phyloP scores from a whole-genome alignment of 2,797 vertebrate genomes.

The Anguilla megastoma region DNA sequence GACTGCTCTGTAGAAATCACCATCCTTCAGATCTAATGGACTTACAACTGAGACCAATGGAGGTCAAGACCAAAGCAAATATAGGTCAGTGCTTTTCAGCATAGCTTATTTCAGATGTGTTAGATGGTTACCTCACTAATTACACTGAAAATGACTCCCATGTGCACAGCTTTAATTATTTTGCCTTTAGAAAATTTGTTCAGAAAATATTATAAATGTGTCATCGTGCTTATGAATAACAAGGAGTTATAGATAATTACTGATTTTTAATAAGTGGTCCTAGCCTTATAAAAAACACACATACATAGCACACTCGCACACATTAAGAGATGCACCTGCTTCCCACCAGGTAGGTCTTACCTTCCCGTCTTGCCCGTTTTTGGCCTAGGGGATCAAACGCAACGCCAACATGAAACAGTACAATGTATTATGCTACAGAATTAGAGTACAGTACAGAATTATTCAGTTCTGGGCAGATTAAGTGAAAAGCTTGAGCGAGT shows the following conservation, averaged over 20 bases:
- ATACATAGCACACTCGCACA: conserved; percentile 31
- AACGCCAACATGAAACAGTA: conserved; percentile 53
- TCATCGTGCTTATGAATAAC: not conserved
- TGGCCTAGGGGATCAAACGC: conserved; percentile 50
- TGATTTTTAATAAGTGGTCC: not conserved
- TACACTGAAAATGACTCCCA: not conserved
- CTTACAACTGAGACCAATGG: too few species aligned
- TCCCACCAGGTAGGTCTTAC: not conserved
- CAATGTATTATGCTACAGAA: not conserved
- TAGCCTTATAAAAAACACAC: not conserved
- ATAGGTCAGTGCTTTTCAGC: not conserved
- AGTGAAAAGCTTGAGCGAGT: not conserved
- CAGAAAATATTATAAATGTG: not conserved
- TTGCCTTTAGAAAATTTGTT: not conserved
- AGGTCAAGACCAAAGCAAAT: too few species aligned
- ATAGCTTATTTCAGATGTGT: not conserved
- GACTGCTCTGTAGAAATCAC: too few species aligned
- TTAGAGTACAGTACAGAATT: not conserved
- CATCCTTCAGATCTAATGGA: too few species aligned
- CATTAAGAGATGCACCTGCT: not conserved
- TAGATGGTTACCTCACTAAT: not conserved
- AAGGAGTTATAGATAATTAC: not conserved
- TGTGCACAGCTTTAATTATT: not conserved
- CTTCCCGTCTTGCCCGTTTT: conserved; percentile 38
- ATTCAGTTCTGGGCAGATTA: not conserved